These are phyloP conservation scores for Meda fulgida DNA, from an alignment of 2,797 vertebrate genomes.

Conservation along the genomic window DNA sequence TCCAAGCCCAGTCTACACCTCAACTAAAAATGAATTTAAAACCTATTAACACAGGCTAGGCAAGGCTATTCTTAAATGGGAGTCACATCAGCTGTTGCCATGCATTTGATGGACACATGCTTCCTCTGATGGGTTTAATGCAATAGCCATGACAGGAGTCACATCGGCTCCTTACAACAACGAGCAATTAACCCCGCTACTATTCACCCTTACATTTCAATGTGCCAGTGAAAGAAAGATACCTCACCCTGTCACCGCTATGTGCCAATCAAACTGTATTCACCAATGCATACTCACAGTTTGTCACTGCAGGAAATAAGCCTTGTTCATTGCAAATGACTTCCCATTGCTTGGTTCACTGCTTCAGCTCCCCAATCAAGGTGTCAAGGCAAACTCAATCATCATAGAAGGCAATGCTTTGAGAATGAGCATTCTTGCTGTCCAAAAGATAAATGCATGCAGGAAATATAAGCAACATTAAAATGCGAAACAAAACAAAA, in stretches of 20 bases:
- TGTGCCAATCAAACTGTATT: conserved; percentile 50
- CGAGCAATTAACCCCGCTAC: conserved; percentile 64
- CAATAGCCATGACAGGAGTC: conserved; percentile 51
- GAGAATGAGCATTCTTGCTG: neutral
- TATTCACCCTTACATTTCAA: conserved; percentile 53
- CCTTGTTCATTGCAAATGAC: conserved; percentile 37
- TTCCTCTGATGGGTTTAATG: conserved; percentile 60
- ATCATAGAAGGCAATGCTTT: conserved; percentile 12
- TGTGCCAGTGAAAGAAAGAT: conserved; percentile 45
- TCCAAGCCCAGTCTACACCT: neutral
- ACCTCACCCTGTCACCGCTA: conserved; percentile 22
- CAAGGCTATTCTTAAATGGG: conserved; percentile 16
- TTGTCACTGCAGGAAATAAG: conserved; percentile 42
- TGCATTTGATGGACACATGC: conserved; percentile 44
- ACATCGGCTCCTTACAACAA: conserved; percentile 41
- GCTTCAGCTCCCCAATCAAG: conserved; percentile 41
- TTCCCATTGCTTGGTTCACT: conserved; percentile 32
- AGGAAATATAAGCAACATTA: conserved; percentile 1
- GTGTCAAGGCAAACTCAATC: conserved; percentile 24
- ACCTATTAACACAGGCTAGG: neutral
- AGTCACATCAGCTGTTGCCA: conserved; percentile 57
- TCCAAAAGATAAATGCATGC: neutral
- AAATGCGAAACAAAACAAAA: neutral
- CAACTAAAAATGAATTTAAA: neutral
- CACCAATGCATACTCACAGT: conserved; percentile 1